A percentile compares a stretch with the other conserved stretches of the same genome.
phyloP scores from a whole-genome alignment of 2,113 vertebrate species.

The Thamnophis sirtalis region DNA sequence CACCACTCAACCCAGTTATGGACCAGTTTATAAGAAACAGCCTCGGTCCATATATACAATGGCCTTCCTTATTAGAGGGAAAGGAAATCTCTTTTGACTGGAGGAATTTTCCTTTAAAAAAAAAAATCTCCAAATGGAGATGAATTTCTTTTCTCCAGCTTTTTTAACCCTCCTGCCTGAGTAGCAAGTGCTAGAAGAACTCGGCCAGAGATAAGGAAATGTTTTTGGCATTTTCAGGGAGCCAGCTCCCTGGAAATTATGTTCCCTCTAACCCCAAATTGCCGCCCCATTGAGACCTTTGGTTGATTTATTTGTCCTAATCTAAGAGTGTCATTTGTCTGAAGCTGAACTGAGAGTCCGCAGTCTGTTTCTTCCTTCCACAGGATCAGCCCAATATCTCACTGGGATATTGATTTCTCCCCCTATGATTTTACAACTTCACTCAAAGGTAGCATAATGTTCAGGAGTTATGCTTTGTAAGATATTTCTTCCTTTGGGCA shows the following conservation, averaged over 20 bases:
- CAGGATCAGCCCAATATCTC: background rate
- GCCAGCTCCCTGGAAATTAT: background rate
- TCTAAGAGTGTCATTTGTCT: background rate
- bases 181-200: background rate
- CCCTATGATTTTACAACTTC: background rate
- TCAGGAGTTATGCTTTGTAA: background rate
- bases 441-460: background rate
- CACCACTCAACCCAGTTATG: background rate
- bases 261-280: background rate
- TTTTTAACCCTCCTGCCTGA: background rate
- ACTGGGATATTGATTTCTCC: background rate
- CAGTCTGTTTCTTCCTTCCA: background rate
- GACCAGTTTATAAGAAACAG: background rate
- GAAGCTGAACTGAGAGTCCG: background rate
- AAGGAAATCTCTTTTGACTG: background rate
- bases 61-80: background rate
- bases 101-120: background rate
- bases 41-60: background rate
- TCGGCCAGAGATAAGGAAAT: background rate
- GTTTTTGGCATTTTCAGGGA: background rate
- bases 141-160: background rate
- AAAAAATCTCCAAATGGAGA: background rate
- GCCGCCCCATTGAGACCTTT: background rate
- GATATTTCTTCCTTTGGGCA: background rate
- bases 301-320: background rate